Evolutionary conservation across 92 coral and sea anemone species (phyloP).

Genomic region (Micromussa lordhowensis): DNA sequence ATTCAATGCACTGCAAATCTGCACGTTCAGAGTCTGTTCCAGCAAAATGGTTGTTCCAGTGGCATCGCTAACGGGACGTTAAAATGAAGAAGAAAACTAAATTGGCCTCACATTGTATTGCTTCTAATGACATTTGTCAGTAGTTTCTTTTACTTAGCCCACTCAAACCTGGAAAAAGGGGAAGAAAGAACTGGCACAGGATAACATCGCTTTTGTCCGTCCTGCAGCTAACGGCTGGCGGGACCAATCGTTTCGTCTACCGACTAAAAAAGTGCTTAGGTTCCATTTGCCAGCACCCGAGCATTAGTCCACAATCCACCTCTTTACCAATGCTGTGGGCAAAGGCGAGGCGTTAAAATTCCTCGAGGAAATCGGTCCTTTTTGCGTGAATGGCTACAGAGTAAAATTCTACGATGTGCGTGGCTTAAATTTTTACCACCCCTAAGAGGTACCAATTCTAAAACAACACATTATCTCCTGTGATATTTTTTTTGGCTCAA

Average conservation of each 20-base stretch:
- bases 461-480: no score
- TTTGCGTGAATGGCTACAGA: background rate
- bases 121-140: background rate
- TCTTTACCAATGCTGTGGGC: background rate
- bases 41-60: background rate
- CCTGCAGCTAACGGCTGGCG: background rate
- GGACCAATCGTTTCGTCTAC: background rate
- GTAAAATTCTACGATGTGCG: background rate
- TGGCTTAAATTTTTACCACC: no score
- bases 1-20: no score
- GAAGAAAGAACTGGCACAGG: background rate
- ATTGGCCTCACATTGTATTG: background rate
- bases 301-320: background rate
- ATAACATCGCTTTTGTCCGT: constrained; percentile 2
- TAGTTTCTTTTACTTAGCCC: background rate
- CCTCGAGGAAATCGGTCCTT: background rate
- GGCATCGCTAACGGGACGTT: background rate
- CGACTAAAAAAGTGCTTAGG: background rate
- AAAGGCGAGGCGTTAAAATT: background rate
- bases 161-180: background rate
- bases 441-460: no score
- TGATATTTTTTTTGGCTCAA: no score
- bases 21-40: no score
- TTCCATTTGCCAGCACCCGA: background rate
- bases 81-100: background rate